These are phyloP conservation scores for Platycheirus rosarum DNA, from an alignment of 2,888 invertebrate genomes.

Conservation along the genomic window DNA sequence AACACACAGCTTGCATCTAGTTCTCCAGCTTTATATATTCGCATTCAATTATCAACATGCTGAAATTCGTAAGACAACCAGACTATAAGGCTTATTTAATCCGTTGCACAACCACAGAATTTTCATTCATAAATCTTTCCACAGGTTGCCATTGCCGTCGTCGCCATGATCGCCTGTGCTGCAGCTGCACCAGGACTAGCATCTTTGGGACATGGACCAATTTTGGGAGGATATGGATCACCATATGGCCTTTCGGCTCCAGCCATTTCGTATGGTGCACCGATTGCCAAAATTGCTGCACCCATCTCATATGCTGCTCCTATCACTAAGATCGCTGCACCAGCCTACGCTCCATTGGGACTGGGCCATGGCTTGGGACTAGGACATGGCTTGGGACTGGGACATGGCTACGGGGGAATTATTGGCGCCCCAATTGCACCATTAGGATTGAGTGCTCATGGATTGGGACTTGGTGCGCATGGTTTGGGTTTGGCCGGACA, in stretches of 20 bases:
- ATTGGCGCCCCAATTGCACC: slow-evolving; percentile 79
- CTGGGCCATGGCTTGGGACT: slow-evolving; percentile 11
- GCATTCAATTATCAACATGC: slow-evolving; percentile 75
- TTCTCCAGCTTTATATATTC: slow-evolving; percentile 56
- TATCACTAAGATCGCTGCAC: slow-evolving; percentile 75
- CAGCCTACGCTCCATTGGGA: slow-evolving; percentile 74
- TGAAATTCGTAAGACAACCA: slow-evolving; percentile 80
- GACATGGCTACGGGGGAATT: slow-evolving; percentile 23
- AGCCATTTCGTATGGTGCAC: slow-evolving; percentile 74
- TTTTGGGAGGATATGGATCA: slow-evolving; percentile 58
- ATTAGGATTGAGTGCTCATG: slow-evolving; percentile 68
- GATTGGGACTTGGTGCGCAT: slow-evolving; percentile 60
- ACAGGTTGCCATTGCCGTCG: slow-evolving; percentile 78
- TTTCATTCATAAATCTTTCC: slow-evolving; percentile 12
- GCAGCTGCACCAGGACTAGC: slow-evolving; percentile 80
- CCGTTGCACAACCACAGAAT: not conserved
- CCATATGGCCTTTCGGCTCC: slow-evolving; percentile 72
- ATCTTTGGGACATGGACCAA: slow-evolving; percentile 71
- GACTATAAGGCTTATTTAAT: too few relatives aligned
- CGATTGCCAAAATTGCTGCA: slow-evolving; percentile 74
- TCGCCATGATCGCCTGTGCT: slow-evolving; percentile 78
- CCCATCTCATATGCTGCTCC: slow-evolving; percentile 77
- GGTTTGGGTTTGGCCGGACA: slow-evolving; percentile 59
- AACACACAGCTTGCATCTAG: slow-evolving; percentile 46
- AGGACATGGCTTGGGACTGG: slow-evolving; percentile 53